phyloP scores from a whole-genome alignment of 2,888 invertebrate genomes.

The Uloborus plumipes region DNA sequence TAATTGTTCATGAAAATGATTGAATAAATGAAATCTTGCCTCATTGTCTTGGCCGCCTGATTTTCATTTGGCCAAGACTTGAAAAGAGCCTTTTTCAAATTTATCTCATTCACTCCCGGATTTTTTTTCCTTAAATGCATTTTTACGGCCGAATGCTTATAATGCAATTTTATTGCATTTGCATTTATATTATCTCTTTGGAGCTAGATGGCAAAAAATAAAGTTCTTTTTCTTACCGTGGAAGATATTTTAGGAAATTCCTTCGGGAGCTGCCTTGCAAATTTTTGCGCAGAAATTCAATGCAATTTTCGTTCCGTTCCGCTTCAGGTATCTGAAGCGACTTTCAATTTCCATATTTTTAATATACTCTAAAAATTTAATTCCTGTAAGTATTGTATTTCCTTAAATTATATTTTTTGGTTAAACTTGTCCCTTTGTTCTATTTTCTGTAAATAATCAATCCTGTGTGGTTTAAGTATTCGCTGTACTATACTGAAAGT shows the following conservation, averaged over 20 bases:
- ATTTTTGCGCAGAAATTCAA: conserved; percentile 22
- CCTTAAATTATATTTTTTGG: conserved; percentile 32
- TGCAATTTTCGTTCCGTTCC: conserved; percentile 29
- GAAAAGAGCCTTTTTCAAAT: conserved; percentile 37
- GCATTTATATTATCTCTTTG: conserved; percentile 63
- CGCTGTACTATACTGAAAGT: too few species aligned
- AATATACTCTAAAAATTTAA: conserved; percentile 58
- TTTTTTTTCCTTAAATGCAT: conserved; percentile 50
- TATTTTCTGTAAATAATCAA: too few species aligned
- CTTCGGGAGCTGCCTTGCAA: conserved; percentile 29
- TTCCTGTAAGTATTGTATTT: conserved; percentile 50
- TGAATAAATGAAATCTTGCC: conserved; percentile 56
- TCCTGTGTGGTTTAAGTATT: too few species aligned
- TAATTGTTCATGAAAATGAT: conserved; percentile 63
- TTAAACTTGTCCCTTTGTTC: too few species aligned
- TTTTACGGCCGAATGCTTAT: conserved; percentile 62
- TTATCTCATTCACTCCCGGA: conserved; percentile 37
- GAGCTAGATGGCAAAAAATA: conserved; percentile 26
- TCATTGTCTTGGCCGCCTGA: conserved; percentile 17
- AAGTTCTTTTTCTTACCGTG: conserved; percentile 8
- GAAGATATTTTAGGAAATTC: conserved; percentile 50
- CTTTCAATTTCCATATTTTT: conserved; percentile 54
- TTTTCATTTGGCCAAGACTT: conserved; percentile 52
- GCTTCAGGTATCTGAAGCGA: neutral
- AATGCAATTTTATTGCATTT: conserved; percentile 65